Evolutionary conservation across 2,888 invertebrate species (phyloP), one percentile per base, ranked within the genome.

Genomic region (Aphidoletes aphidimyza): DNA sequence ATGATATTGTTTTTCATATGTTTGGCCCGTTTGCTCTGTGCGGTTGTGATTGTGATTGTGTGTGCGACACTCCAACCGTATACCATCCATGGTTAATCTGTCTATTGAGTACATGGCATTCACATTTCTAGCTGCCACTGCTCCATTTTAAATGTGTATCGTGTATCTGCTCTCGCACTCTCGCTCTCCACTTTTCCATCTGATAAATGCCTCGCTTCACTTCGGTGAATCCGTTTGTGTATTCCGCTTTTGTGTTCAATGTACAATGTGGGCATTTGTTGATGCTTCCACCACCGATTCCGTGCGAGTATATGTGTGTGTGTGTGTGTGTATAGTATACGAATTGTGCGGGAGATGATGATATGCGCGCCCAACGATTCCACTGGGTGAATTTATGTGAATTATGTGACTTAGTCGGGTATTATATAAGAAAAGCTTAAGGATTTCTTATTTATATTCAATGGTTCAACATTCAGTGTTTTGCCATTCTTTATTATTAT

Each of bases 381-480:
- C 69, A 69, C 69, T 30, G 69, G 69, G 69, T 69, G 69, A 81
- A 81, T 81, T 81, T 81, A 81, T 81, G 37, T 81, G 81, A 81
- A 81, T 81, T 81, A 37, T 81, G 81, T 81, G 81, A 81, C 81
- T 81, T 37, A 81, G 37, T 37, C n/a, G 36, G 78, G 36, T 81
- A 37, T 81, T 81, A 81, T 81, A 81, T 81, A 81, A 81, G 81
- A 81, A 81, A 81, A 81, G 81, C 81, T 81, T 37, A 37, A 81
- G 81, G 37, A 81, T 81, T 81, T 30, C 69, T 69, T 69, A 69
- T 69, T 69, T 69, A 69, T 69, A 69, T 69, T 69, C 69, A 69
- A 69, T 69, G 69, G 30, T n/a, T 30, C 69, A 69, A n/a, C 54
- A 54, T 17, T 54, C 22, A n/a, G 30, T 69, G 14, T 69, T 69